Base-by-base conservation (phyloP, 2,888 invertebrate genomes). In the Anthrax anthrax region DNA sequence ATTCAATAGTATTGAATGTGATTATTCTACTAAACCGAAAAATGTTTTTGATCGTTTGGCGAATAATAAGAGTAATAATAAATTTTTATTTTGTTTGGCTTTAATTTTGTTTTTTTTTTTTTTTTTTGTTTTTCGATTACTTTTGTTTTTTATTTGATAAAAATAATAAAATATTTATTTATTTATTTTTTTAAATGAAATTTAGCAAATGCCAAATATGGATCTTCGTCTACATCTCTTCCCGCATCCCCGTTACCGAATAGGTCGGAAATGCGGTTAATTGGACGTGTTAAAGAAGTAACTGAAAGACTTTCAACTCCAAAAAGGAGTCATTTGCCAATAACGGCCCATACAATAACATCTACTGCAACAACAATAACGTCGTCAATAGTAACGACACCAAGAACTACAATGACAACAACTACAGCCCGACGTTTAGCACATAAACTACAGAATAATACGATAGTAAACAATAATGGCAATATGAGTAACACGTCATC, bases 251-350 rank as follows among this genome's bases (percentile, higher is more conserved):
- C 39, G 10, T 16, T 44, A 12, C 36, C 39, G 2, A 29, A 44
- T 34, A 32, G 46, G 36, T 41, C 54, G 47, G 57, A 67, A 53
- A 61, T 68, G 55, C 64, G 70, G 62, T 63, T 72, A 65, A 70
- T 69, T 50, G 66, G 65, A 54, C 65, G 70, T 29, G 65, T 70
- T 13, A 64, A 66, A 41, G 70, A 70, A 55, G 69, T 69, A 50
- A 64, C 68, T 48, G 60, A 69, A 57, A 60, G 69, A 57, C 59
- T 67, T 54, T 59, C 65, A 53, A 59, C 64, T 51, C 65, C 67
- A 51, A 65, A 65, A 50, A 61, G 23, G 19, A 37, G 17, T 41
- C 29, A 34, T 45, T 36, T 32, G 38, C 4, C 36, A 43, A 9
- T 18, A 1, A 12, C 12, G 12, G 13, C 29, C 8, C 10, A 3